Conservation (phyloP, 2,797 vertebrate genomes). For the Malurus splendens region DNA sequence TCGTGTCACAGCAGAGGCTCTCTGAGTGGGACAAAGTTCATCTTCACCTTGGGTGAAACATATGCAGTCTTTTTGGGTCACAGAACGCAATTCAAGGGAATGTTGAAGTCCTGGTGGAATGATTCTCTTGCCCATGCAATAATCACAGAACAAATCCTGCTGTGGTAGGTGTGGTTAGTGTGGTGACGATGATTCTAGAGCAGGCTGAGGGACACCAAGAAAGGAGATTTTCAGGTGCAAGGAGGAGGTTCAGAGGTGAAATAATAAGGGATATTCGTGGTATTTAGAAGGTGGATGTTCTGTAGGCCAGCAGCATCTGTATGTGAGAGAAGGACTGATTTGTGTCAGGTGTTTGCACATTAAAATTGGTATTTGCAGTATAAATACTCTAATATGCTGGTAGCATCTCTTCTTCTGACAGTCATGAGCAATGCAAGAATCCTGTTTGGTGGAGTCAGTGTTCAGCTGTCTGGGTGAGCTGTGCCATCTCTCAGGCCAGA, state of each 20-base stretch:
- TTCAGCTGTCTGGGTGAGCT: background rate
- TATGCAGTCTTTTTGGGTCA: background rate
- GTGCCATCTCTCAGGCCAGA: background rate
- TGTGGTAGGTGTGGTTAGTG: background rate
- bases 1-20: rapidly evolving
- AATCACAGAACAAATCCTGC: background rate
- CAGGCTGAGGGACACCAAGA: background rate
- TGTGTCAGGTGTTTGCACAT: background rate
- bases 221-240: background rate
- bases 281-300: background rate
- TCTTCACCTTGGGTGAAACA: background rate
- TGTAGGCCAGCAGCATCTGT: background rate
- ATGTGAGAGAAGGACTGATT: background rate
- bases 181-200: background rate
- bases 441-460: too few species aligned
- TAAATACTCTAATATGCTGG: background rate
- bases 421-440: background rate
- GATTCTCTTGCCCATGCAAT: background rate
- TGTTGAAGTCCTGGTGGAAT: background rate
- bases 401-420: background rate
- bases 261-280: background rate
- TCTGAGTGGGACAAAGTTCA: background rate
- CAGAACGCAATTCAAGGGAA: rapidly evolving
- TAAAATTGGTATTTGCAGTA: background rate
- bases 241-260: background rate